Base-by-base conservation (phyloP, 2,113 vertebrate species). In the Passer montanus region DNA sequence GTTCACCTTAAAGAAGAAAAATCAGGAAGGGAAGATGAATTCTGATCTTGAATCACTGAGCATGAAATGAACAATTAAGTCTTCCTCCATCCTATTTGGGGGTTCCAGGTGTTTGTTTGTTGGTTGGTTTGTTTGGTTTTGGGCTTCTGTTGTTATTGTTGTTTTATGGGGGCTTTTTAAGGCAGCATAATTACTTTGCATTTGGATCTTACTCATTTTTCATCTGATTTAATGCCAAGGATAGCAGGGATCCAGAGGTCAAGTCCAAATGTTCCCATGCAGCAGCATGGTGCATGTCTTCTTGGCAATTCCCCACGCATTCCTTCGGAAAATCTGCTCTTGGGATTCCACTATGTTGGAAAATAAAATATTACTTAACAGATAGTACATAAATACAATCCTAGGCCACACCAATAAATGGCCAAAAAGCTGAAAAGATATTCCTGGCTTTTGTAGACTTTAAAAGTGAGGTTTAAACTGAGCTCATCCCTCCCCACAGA, bases 191-290 rank as follows among this genome's bases (percentile, higher is more conserved):
- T 80, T 80, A 74, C n/a, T 53, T 49, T 70, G 49, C 12, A 3
- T 83, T 88, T 95, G 59, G 46, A 53, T 76, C 37, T 77, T 30
- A 20, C 21, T 73, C 10, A 31, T 14, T 90, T 93, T 85, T 60
- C 66, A 49, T 82, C 41, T 90, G 85, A 90, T 83, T 66, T 73
- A 79, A 56, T 85, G 88, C 88, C 88, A 90, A 77, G 68, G 58
- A 69, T 58, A 80, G 53, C 58, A 85, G 67, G 66, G 52, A 86
- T 83, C 53, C 63, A 62, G n/a, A 75, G 37, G 53, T 79, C 58
- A 81, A 75, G 63, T 64, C 66, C 86, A 84, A 70, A 47, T 70
- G 78, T 83, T 69, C 64, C 72, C 1, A 1, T 77, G 72, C 81
- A 84, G 73, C 53, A 69, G 58, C 35, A 7, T 53, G 84, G 58